A percentile compares a stretch with the other conserved stretches of the same genome.
phyloP scores from a whole-genome alignment of 1,140 invertebrate species.

The Papilio polytes region DNA sequence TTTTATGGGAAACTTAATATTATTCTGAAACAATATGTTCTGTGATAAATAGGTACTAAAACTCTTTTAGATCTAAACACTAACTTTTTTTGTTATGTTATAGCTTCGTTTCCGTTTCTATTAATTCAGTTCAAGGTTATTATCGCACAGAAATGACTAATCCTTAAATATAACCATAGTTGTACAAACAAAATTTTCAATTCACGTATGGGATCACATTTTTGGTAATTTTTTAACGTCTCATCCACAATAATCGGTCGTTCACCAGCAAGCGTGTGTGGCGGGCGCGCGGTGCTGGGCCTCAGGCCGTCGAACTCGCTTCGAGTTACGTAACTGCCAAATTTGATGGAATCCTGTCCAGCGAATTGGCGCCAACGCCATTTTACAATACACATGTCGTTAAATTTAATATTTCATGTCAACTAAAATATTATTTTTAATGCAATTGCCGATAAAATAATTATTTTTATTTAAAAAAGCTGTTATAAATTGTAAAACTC shows the following conservation, averaged over 20 bases:
- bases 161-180: not conserved
- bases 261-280: conserved; percentile 31
- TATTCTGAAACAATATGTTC: too few species aligned
- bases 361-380: conserved; percentile 35
- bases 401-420: not conserved
- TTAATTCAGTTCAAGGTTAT: not conserved
- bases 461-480: too few species aligned
- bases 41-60: too few species aligned
- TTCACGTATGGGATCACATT: not conserved
- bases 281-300: conserved; percentile 38
- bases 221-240: not conserved
- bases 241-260: conserved; percentile 40
- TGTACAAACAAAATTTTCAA: not conserved
- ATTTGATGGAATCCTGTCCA: conserved; percentile 41
- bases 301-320: conserved; percentile 42
- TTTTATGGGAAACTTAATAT: too few species aligned
- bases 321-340: conserved; percentile 45
- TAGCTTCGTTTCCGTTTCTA: not conserved
- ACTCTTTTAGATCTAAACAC: not conserved
- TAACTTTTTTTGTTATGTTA: not conserved
- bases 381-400: conserved; percentile 28
- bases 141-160: not conserved
- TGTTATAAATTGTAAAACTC: too few species aligned
- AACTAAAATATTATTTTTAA: not conserved
- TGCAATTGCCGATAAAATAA: not conserved